Evolutionary conservation across 2,797 vertebrate genomes (phyloP).

Genomic region (Tiaroga cobitis): DNA sequence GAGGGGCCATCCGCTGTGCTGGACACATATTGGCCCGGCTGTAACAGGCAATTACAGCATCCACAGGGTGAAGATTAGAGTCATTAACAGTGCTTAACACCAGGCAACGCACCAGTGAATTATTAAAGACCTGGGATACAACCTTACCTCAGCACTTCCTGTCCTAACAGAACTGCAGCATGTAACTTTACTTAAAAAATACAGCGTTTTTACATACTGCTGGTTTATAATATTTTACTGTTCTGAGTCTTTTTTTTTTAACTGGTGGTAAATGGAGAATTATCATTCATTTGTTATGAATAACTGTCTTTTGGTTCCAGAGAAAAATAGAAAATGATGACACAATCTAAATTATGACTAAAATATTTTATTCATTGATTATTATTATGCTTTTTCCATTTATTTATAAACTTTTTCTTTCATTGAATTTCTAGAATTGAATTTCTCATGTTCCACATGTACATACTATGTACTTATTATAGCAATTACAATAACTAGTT

Average conservation of each 20-base stretch:
- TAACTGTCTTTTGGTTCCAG: background rate
- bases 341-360: no score
- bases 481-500: no score
- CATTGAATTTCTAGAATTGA: background rate
- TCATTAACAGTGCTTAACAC: constrained; percentile 58
- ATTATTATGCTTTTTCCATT: background rate
- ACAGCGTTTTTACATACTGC: background rate
- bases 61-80: constrained; percentile 52
- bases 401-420: background rate
- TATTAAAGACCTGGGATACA: constrained; percentile 55
- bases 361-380: background rate
- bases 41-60: constrained; percentile 56
- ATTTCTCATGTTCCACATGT: no score
- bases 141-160: constrained; percentile 48
- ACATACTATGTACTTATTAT: no score
- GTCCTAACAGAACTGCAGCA: constrained; percentile 4
- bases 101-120: constrained; percentile 54
- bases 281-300: background rate
- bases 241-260: background rate
- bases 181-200: background rate
- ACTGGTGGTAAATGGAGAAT: background rate
- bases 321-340: background rate
- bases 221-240: background rate
- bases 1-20: constrained; percentile 27
- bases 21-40: constrained; percentile 43